Evolutionary conservation across 2,113 vertebrate species (phyloP).

Genomic region (Eulemur macaco): DNA sequence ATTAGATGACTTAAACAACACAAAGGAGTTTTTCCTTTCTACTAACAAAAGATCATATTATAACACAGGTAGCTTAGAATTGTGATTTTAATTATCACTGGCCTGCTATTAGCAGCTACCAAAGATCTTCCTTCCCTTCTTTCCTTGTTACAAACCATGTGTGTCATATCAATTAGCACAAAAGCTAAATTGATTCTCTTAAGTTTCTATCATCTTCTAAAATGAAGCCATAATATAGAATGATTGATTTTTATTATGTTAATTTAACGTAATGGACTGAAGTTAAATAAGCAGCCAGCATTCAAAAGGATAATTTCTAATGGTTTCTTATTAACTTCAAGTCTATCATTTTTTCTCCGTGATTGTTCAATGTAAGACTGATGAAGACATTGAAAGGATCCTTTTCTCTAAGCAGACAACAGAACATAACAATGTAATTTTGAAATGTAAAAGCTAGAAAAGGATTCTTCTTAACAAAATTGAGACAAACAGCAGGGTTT

Average conservation of each 20-base stretch:
- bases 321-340: slow-evolving; percentile 27
- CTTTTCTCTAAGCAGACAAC: slow-evolving; percentile 27
- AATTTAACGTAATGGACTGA: slow-evolving; percentile 49
- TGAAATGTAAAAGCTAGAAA: background rate
- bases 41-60: background rate
- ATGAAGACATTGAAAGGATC: slow-evolving; percentile 43
- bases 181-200: slow-evolving; percentile 55
- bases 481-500: slow-evolving; percentile 35
- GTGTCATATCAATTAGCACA: background rate
- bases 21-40: background rate
- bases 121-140: background rate
- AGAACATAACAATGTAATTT: background rate
- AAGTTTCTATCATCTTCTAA: slow-evolving; percentile 40
- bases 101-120: background rate
- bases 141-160: background rate
- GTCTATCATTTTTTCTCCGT: slow-evolving; percentile 29
- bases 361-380: background rate
- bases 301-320: slow-evolving; percentile 62
- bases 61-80: background rate
- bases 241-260: slow-evolving; percentile 55
- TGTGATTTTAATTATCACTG: background rate
- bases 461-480: background rate
- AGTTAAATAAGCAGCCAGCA: slow-evolving; percentile 54
- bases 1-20: background rate
- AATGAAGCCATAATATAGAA: slow-evolving; percentile 20